These are phyloP conservation scores for Poicephalus meyeri DNA, from an alignment of 2,113 vertebrate genomes.

Conservation along the genomic window DNA sequence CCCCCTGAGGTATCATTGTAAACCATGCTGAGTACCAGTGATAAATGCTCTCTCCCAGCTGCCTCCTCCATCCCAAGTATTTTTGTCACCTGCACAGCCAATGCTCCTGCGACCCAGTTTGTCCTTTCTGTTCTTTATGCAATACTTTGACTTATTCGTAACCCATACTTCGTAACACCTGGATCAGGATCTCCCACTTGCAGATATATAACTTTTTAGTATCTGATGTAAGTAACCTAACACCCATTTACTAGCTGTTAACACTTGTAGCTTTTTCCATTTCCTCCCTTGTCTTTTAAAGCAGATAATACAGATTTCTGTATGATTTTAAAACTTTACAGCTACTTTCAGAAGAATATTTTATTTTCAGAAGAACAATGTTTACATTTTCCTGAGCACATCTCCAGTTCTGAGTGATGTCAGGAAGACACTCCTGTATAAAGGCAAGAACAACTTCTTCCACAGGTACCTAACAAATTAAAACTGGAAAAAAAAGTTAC, in stretches of 20 bases:
- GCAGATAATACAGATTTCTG: not conserved
- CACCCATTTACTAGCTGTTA: not conserved
- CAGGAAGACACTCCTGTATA: not conserved
- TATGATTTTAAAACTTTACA: not conserved
- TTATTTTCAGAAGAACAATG: not conserved
- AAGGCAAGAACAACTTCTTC: not conserved
- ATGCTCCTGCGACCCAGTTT: not conserved
- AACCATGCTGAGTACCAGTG: accelerated
- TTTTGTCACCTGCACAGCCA: not conserved
- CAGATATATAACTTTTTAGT: not conserved
- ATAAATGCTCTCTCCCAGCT: accelerated
- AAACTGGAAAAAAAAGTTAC: not conserved
- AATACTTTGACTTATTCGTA: not conserved
- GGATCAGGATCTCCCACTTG: not conserved
- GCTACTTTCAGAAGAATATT: not conserved
- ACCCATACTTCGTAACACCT: not conserved
- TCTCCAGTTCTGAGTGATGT: not conserved
- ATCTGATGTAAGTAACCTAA: not conserved
- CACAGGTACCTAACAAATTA: not conserved
- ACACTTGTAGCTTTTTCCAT: not conserved
- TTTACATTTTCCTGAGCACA: not conserved
- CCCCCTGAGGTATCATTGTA: accelerated
- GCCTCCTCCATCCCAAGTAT: not conserved
- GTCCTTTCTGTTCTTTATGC: not conserved
- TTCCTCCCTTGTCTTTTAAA: not conserved